A percentile compares a stretch with the other conserved stretches of the same genome.
Conservation (phyloP, 2,888 invertebrate species). For the Hylaea fasciaria region DNA sequence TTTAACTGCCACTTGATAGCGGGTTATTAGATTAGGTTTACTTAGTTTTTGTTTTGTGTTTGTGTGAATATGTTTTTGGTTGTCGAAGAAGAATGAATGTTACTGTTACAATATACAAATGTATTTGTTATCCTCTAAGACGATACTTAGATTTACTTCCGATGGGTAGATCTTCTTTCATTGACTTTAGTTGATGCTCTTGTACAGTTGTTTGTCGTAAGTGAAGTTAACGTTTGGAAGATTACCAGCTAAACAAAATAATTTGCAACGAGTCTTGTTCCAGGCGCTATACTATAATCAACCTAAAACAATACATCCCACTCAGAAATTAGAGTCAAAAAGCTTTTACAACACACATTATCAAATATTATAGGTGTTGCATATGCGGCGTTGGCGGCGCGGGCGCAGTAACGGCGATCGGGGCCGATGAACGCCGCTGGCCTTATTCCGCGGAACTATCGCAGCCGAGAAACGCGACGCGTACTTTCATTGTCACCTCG, state of each 20-base stretch:
- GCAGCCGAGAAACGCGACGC: conserved; percentile 77
- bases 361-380: conserved; percentile 42
- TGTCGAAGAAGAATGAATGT: too few relatives aligned
- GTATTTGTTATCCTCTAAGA: too few relatives aligned
- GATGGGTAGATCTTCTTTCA: too few relatives aligned
- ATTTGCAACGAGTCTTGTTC: background rate
- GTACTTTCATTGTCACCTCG: conserved; percentile 83
- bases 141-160: too few relatives aligned
- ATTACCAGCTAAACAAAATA: conserved; percentile 13
- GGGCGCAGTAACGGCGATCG: conserved; percentile 52
- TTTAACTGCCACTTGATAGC: too few relatives aligned
- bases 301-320: conserved; percentile 30
- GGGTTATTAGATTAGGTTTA: too few relatives aligned
- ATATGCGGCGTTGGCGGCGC: conserved; percentile 36
- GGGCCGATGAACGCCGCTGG: conserved; percentile 82
- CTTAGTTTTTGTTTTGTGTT: too few relatives aligned
- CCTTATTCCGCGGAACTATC: conserved; percentile 81
- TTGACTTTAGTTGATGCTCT: too few relatives aligned
- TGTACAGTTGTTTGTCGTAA: too few relatives aligned
- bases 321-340: conserved; percentile 24
- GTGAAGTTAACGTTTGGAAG: background rate
- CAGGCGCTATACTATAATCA: conserved; percentile 20
- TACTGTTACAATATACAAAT: too few relatives aligned
- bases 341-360: conserved; percentile 35
- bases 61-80: too few relatives aligned